These are phyloP conservation scores for Drosophila saltans DNA, from an alignment of 1,140 invertebrate species.

Conservation along the genomic window DNA sequence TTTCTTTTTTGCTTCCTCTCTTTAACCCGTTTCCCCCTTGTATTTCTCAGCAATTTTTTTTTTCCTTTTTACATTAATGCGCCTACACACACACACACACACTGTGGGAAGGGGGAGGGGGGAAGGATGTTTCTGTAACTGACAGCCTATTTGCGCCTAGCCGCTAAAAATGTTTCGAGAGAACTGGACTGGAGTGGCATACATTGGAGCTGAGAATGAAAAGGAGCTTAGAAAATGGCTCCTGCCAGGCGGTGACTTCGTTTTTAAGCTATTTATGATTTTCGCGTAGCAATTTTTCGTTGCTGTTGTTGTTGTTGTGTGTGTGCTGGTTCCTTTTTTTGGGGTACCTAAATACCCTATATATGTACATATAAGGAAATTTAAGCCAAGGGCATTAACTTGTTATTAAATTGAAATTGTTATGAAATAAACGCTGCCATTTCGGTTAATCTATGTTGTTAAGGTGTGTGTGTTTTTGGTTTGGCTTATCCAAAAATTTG, in stretches of 20 bases:
- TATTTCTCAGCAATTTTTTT: slow-evolving; percentile 21
- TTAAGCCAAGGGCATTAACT: neutral
- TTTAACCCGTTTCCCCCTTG: neutral
- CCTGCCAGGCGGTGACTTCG: slow-evolving; percentile 68
- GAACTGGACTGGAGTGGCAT: neutral
- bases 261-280: slow-evolving; percentile 78
- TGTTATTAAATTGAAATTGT: neutral
- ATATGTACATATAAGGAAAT: neutral
- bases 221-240: slow-evolving; percentile 39
- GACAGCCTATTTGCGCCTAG: slow-evolving; percentile 76
- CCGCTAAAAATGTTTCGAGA: slow-evolving; percentile 17
- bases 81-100: slow-evolving; percentile 60
- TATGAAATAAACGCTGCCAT: no score
- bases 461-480: no score
- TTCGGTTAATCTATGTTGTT: no score
- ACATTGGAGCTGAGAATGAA: slow-evolving; percentile 5
- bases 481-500: no score
- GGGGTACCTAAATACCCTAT: slow-evolving; percentile 31
- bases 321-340: slow-evolving; percentile 35
- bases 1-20: neutral
- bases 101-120: slow-evolving; percentile 1
- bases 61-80: slow-evolving; percentile 70
- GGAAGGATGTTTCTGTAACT: slow-evolving; percentile 51
- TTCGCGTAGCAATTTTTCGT: slow-evolving; percentile 38
- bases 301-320: no score